Conservation (phyloP, 2,113 vertebrate genomes). For the Istiophorus platypterus region DNA sequence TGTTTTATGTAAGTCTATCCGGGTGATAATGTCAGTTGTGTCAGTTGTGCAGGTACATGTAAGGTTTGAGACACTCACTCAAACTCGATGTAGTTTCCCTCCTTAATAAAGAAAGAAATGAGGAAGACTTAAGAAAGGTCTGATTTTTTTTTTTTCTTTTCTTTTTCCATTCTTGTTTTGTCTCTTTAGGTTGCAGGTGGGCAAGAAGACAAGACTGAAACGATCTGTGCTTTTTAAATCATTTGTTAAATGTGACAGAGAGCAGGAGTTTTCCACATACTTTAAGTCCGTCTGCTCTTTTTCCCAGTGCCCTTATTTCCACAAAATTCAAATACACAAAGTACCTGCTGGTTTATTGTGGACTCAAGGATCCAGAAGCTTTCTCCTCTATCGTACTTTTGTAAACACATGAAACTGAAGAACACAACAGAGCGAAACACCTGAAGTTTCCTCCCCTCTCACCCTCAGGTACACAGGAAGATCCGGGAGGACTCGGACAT, state of each 20-base stretch:
- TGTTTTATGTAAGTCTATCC: not conserved
- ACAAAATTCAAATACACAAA: not conserved
- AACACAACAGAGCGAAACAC: not conserved
- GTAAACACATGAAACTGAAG: not conserved
- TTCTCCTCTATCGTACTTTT: not conserved
- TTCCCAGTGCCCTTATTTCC: not conserved
- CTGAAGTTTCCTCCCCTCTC: not conserved
- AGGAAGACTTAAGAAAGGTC: not conserved
- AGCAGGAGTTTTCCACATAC: slow-evolving; percentile 24
- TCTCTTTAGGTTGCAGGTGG: slow-evolving; percentile 15
- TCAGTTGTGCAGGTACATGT: not conserved
- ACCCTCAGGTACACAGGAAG: slow-evolving; percentile 96
- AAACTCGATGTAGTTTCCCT: not conserved
- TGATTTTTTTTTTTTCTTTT: not conserved
- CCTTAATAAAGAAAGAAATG: not conserved
- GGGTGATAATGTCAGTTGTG: not conserved
- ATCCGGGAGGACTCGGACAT: slow-evolving; percentile 99
- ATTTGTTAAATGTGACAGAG: not conserved
- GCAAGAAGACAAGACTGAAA: not conserved
- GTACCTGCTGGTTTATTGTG: not conserved
- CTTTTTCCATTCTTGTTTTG: not conserved
- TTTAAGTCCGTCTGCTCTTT: not conserved
- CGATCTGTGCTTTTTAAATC: slow-evolving; percentile 10
- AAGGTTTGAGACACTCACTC: not conserved
- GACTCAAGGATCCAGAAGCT: not conserved